These are phyloP conservation scores for Drosophila mimetica DNA, from an alignment of 2,888 invertebrate species.

Conservation along the genomic window DNA sequence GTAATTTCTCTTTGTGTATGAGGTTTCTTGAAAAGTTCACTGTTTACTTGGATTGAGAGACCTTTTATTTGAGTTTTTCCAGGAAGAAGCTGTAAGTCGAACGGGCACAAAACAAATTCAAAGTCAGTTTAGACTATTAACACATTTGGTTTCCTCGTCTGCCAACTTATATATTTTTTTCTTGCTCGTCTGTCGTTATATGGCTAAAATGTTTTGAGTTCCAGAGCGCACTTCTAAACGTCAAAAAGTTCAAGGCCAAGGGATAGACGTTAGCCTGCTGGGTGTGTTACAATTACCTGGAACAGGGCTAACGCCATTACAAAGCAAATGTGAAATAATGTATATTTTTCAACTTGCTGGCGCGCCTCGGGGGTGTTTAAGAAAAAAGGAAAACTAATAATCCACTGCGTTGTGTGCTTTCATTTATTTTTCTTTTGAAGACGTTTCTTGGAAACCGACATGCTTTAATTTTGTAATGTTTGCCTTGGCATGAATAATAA, in stretches of 20 bases:
- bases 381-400: constrained; percentile 32
- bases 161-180: constrained; percentile 6
- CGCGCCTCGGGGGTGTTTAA: background rate
- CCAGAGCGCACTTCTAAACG: constrained; percentile 20
- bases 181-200: constrained; percentile 15
- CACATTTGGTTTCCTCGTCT: constrained; percentile 13
- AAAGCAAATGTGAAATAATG: constrained; percentile 9
- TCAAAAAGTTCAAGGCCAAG: constrained; percentile 58
- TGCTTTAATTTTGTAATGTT: constrained; percentile 7
- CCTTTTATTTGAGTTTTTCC: background rate
- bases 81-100: background rate
- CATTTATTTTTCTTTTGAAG: constrained; percentile 30
- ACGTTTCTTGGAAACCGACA: constrained; percentile 16
- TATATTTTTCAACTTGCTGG: constrained; percentile 12
- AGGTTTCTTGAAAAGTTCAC: background rate
- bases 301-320: background rate
- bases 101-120: background rate
- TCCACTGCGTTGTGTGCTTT: constrained; percentile 24
- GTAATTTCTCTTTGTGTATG: background rate
- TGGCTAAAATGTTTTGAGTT: constrained; percentile 26
- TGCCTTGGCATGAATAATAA: constrained; percentile 7
- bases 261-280: constrained; percentile 6
- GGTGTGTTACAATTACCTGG: constrained; percentile 31
- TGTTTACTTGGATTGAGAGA: background rate
- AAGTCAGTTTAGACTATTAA: constrained; percentile 1